phyloP scores from a whole-genome alignment of 2,797 vertebrate genomes.

The Loris lydekkerianus region DNA sequence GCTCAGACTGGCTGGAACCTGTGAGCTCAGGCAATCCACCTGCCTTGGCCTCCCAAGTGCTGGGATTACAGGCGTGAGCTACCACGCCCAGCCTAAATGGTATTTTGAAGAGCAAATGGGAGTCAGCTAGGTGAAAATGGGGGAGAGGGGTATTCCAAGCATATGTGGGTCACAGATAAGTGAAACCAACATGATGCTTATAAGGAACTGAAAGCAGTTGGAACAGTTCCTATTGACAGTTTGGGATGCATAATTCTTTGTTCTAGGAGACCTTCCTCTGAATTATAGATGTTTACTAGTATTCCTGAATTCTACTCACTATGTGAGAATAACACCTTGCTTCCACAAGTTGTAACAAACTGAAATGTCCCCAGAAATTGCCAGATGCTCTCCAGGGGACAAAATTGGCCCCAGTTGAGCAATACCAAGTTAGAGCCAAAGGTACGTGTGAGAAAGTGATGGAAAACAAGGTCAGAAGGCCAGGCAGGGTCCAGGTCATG shows the following conservation, averaged over 20 bases:
- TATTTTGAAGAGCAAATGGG: slow-evolving; percentile 52
- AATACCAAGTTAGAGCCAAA: slow-evolving; percentile 75
- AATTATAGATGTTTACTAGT: neutral
- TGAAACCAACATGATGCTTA: slow-evolving; percentile 41
- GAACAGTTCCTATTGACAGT: slow-evolving; percentile 14
- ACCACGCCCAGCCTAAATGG: neutral
- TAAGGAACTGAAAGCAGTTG: slow-evolving; percentile 28
- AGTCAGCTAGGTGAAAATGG: slow-evolving; percentile 48
- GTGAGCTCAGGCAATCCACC: too few species aligned
- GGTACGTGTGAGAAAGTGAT: slow-evolving; percentile 76
- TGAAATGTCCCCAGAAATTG: slow-evolving; percentile 54
- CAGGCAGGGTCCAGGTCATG: slow-evolving; percentile 69
- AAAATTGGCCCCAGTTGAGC: slow-evolving; percentile 57
- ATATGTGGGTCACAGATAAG: slow-evolving; percentile 45
- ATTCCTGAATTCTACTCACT: neutral
- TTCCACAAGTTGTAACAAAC: slow-evolving; percentile 27
- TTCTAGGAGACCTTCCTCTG: neutral
- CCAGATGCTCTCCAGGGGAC: slow-evolving; percentile 27
- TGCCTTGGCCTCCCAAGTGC: too few species aligned
- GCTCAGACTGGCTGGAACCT: too few species aligned
- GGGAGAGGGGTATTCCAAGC: slow-evolving; percentile 19
- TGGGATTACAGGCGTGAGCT: too few species aligned
- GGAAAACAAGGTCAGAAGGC: slow-evolving; percentile 64
- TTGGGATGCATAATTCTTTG: slow-evolving; percentile 22
- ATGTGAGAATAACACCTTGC: neutral